Evolutionary conservation across 1,140 invertebrate species (phyloP), one percentile per base, ranked within the genome.

Genomic region (Rhysida immarginata): DNA sequence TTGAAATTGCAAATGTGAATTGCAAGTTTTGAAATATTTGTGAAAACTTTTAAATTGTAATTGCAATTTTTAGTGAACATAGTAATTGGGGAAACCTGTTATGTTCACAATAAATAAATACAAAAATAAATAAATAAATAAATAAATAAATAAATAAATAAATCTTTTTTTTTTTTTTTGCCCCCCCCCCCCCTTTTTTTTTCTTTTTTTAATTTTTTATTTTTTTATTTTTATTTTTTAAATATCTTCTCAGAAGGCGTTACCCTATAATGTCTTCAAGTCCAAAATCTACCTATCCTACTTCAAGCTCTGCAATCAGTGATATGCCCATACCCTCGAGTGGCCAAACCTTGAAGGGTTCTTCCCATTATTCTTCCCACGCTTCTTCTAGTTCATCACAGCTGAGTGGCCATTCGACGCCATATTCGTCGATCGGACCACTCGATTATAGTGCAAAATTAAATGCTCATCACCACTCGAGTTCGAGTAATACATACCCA

Each of bases 281-380:
- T n/a, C 23, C 23, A 8, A 51, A 51, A 26, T 14, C 45, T 11
- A n/a, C 8, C 8, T 26, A 51, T 20, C 8, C 13, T 25, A 5
- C 5, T 26, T 5, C 13, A 80, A 66, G 76, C 81, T 78, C 80
- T 76, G 79, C 75, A 5, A 35, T 35, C 5, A 11, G 5, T 5
- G 18, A 16, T 35, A 35, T 35, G 29, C 5, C 29, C 16, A 35
- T 35, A 16, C 5, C 29, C 16, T 35, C 29, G 16, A 16, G 5
- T 8, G 29, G 29, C 16, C 16, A 5, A 35, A 35, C 44, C 5
- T 18, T 46, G 44, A 46, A 46, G 18, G 20, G 18, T 20, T 11
- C 5, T 16, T 23, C 29, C 8, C 5, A 52, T n/a, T 54, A 54
- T 29, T 5, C 2, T 35, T 11, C 26, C 2, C 49, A 27, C 26